These are phyloP conservation scores for Mesaphorura yosii DNA, from an alignment of 1,140 invertebrate genomes.

Conservation along the genomic window DNA sequence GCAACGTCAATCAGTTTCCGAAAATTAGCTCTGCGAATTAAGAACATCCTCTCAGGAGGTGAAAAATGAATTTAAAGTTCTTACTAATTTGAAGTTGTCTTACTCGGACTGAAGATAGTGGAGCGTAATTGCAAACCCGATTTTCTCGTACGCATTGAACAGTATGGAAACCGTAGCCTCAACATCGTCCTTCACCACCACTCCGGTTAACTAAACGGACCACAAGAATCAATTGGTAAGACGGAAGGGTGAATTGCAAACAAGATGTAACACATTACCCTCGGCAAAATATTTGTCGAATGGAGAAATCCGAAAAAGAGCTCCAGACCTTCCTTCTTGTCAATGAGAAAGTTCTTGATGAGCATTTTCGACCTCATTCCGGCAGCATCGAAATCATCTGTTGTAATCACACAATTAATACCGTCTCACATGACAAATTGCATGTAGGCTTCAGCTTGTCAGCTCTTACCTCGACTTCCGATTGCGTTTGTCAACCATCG, in stretches of 20 bases:
- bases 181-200: slow-evolving; percentile 45
- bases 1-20: slow-evolving; percentile 19
- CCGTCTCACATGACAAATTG: too few species aligned
- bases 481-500: too few species aligned
- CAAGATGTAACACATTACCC: slow-evolving; percentile 38
- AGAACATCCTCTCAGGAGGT: too few species aligned
- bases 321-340: slow-evolving; percentile 68
- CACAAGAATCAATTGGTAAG: slow-evolving; percentile 3
- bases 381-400: slow-evolving; percentile 14
- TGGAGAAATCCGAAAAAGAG: slow-evolving; percentile 66
- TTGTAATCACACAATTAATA: too few species aligned
- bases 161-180: slow-evolving; percentile 55
- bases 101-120: slow-evolving; percentile 52
- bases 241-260: slow-evolving; percentile 15
- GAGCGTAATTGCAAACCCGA: slow-evolving; percentile 58
- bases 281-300: slow-evolving; percentile 56
- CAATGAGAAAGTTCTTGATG: slow-evolving; percentile 45
- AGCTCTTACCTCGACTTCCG: too few species aligned
- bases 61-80: not conserved
- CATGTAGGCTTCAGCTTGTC: too few species aligned
- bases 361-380: slow-evolving; percentile 28
- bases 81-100: slow-evolving; percentile 25
- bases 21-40: slow-evolving; percentile 11
- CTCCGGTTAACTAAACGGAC: slow-evolving; percentile 42
- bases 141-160: slow-evolving; percentile 59